Evolutionary conservation across 2,113 vertebrate species (phyloP), one percentile per base, ranked within the genome.

Genomic region (Trichomycterus rosablanca): DNA sequence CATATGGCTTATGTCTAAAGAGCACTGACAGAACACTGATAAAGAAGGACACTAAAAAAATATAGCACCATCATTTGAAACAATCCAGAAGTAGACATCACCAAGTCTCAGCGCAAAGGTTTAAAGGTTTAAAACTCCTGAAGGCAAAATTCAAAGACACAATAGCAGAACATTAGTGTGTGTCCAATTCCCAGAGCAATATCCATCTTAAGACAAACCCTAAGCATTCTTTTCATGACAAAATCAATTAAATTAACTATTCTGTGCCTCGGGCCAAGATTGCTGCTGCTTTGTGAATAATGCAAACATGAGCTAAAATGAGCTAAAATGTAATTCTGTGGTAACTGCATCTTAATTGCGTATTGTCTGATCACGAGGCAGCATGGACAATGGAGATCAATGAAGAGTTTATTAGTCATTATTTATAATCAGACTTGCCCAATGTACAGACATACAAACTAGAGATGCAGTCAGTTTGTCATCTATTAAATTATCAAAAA

Each of bases 161-260:
- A n/a, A n/a, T n/a, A n/a, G n/a, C n/a, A n/a, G n/a, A n/a, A n/a
- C n/a, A n/a, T n/a, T n/a, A 22, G 51, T 35, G 49, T 16, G 45
- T 10, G 6, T 34, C 18, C 23, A 30, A 71, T 52, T 45, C 45
- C 54, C 37, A 28, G 28, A 34, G 63, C 52, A 66, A 57, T 46
- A 66, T 23, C 48, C 15, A 23, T 53, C 34, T 35, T 26, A 19
- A 34, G 18, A 39, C 35, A 63, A 68, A 52, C 23, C 15, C 4
- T 35, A 55, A 48, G 65, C 53, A 46, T 57, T 28, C 39, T 55
- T 56, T 63, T 74, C 42, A 64, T 55, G 37, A 55, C 39, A 37
- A 71, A 71, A 74, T 53, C 32, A 56, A 67, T 59, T 67, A 67
- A 73, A 70, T 73, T 64, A 61, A 42, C 55, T 60, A 61, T 51